Evolutionary conservation across 2,888 invertebrate genomes (phyloP), one percentile per base, ranked within the genome.

Genomic region (Scaptodrosophila latifasciaeformis): DNA sequence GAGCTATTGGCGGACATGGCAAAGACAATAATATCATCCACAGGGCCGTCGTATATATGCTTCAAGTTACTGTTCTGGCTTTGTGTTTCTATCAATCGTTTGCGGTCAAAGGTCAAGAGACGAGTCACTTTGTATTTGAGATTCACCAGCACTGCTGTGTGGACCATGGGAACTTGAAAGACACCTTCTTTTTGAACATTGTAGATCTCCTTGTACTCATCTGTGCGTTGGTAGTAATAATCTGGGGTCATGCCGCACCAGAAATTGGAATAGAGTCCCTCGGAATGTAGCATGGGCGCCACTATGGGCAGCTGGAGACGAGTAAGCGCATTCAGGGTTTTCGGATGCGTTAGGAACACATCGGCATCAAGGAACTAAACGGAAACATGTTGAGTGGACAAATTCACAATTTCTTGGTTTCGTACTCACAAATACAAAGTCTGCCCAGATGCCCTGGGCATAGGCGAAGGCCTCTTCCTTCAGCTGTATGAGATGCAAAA

Each of bases 11-110:
- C 95, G 40, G 93, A 93, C 7, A 93, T 85, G 2, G 97, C 97
- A 87, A 99, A 97, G 0, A 92, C 90, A 62, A 98, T 96, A 45
- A 98, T 95, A 84, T 99, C 98, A 87, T 99, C 97, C 1, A 90
- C 87, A 0, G 96, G 94, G 0, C 96, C 95, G 48, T 90, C 85
- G 70, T 93, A 95, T 0, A 92, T 74, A 31, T 67, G 64, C 51
- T 59, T 49, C n/a, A n/a, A n/a, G n/a, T n/a, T n/a, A n/a, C n/a
- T n/a, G n/a, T n/a, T n/a, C n/a, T n/a, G 12, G 1, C 34, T 12
- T 43, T 84, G 85, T 47, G 75, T 70, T n/a, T 59, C 44, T 3
- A 81, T 45, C 2, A 86, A 50, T n/a, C 62, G 70, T 2, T 74
- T 55, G 0, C 81, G 70, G 49, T 91, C 88, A 80, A 96, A 99